These are phyloP conservation scores for Acronicta leporina DNA, from an alignment of 2,888 invertebrate species.

Conservation along the genomic window DNA sequence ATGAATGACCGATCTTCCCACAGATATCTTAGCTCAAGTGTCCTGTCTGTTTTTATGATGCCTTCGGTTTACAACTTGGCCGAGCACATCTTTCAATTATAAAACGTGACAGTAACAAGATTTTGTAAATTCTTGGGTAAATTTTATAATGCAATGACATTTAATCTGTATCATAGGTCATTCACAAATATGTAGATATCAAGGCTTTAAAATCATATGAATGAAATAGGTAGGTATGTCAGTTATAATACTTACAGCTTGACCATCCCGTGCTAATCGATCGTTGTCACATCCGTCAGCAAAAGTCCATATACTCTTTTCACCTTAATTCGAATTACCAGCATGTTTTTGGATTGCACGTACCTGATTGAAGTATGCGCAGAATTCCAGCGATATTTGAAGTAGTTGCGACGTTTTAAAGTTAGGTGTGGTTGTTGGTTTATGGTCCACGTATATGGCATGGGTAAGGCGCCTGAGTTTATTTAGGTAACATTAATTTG, in stretches of 20 bases:
- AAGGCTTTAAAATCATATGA: too few species aligned
- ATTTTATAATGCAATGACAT: background rate
- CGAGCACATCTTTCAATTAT: background rate
- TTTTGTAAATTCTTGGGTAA: background rate
- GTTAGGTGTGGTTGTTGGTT: constrained; percentile 36
- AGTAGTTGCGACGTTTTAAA: constrained; percentile 34
- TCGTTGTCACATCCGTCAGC: too few species aligned
- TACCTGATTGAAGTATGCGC: constrained; percentile 31
- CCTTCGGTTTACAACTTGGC: background rate
- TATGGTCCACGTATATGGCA: constrained; percentile 25
- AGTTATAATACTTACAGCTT: too few species aligned
- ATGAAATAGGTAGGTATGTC: too few species aligned
- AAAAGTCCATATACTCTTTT: constrained; percentile 3
- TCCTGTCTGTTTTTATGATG: background rate
- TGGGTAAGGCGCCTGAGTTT: background rate
- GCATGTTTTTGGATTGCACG: constrained; percentile 13
- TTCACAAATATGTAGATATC: too few species aligned
- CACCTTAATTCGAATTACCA: constrained; percentile 20
- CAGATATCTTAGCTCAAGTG: background rate
- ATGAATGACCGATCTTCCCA: constrained; percentile 13
- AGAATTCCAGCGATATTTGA: constrained; percentile 30
- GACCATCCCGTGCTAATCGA: background rate
- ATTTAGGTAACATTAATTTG: background rate
- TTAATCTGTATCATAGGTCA: too few species aligned
- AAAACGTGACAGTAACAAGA: background rate